Conservation (phyloP, 2,113 vertebrate genomes). For the Pyxicephalus adspersus region DNA sequence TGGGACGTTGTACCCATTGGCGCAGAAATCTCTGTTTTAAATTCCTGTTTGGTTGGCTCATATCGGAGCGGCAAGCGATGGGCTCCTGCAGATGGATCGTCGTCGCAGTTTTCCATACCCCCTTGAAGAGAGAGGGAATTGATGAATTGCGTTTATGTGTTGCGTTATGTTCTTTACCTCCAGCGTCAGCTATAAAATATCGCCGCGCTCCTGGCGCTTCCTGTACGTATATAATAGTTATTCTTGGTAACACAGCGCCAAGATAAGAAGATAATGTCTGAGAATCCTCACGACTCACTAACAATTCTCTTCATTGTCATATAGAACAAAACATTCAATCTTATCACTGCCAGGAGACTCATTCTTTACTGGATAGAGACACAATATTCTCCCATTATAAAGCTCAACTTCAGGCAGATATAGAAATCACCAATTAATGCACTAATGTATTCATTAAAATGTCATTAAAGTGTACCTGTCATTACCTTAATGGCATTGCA, state of each 20-base stretch:
- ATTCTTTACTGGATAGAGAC: no score
- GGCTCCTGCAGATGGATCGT: not conserved
- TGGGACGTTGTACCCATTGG: not conserved
- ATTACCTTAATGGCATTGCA: no score
- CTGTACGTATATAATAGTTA: not conserved
- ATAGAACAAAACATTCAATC: no score
- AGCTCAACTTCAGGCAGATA: no score
- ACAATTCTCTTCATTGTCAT: no score
- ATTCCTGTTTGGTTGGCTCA: conserved; percentile 13
- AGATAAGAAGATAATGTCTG: no score
- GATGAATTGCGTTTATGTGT: not conserved
- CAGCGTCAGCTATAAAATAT: not conserved
- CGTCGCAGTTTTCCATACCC: not conserved
- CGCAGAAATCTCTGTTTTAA: not conserved
- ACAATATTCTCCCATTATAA: no score
- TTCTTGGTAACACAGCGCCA: not conserved
- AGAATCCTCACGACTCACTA: no score
- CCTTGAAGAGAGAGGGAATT: not conserved
- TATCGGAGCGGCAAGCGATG: not conserved
- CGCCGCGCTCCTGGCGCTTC: not conserved
- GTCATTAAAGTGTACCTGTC: no score
- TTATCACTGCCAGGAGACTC: no score
- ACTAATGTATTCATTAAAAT: no score
- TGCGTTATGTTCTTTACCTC: not conserved
- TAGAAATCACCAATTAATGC: no score